Conservation (phyloP, 2,797 vertebrate genomes). For the Tokudaia tokunoshimensis region DNA sequence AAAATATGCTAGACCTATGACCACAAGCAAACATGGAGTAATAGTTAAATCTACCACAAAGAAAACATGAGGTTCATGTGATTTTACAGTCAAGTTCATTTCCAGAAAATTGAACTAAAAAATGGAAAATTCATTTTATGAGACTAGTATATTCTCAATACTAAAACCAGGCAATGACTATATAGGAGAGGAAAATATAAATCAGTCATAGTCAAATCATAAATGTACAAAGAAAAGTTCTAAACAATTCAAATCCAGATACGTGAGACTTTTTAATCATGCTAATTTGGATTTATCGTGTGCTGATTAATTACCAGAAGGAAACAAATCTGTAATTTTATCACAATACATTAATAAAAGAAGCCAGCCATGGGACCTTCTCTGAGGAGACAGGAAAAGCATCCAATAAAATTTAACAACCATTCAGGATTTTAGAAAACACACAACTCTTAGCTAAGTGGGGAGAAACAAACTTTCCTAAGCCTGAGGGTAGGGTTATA, state of each 20-base stretch:
- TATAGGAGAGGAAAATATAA: conserved; percentile 60
- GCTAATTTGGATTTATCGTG: background rate
- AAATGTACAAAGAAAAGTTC: conserved; percentile 32
- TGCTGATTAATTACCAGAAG: conserved; percentile 45
- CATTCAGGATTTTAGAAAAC: conserved; percentile 38
- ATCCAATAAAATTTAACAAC: conserved; percentile 69
- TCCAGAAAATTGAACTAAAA: conserved; percentile 72
- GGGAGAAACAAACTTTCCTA: conserved; percentile 58
- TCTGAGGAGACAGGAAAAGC: conserved; percentile 63
- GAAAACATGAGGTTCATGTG: conserved; percentile 38
- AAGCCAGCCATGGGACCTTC: conserved; percentile 60
- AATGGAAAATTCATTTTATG: conserved; percentile 68
- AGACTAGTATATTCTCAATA: conserved; percentile 52
- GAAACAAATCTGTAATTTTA: conserved; percentile 49
- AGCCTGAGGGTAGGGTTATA: background rate
- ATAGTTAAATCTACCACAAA: conserved; percentile 52
- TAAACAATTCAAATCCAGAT: conserved; percentile 49
- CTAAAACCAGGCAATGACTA: conserved; percentile 53
- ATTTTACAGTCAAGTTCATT: conserved; percentile 62
- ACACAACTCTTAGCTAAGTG: conserved; percentile 57
- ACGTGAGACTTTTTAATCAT: background rate
- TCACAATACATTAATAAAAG: conserved; percentile 64
- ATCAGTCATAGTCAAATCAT: conserved; percentile 41
- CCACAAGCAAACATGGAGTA: conserved; percentile 49
- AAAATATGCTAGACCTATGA: conserved; percentile 17